phyloP scores from a whole-genome alignment of 2,113 vertebrate genomes.

The Condylura cristata region DNA sequence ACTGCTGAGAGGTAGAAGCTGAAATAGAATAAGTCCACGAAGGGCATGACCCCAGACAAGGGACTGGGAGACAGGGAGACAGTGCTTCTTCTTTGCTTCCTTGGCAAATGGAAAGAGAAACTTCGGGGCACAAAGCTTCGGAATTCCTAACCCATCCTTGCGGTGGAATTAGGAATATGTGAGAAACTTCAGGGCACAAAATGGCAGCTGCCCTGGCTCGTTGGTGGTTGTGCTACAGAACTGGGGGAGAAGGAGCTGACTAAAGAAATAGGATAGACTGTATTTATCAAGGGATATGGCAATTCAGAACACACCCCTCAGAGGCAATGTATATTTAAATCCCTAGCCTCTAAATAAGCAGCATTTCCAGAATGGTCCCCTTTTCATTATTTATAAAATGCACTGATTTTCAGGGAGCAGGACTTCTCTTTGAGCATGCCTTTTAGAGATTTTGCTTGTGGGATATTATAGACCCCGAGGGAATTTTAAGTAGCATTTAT shows the following conservation, averaged over 20 bases:
- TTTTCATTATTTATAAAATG: slow-evolving; percentile 51
- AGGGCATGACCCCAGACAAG: slow-evolving; percentile 35
- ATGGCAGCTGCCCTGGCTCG: slow-evolving; percentile 4
- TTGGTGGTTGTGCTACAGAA: neutral
- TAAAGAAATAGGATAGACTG: neutral
- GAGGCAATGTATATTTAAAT: neutral
- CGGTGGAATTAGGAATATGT: too few species aligned
- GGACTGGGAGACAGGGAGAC: neutral
- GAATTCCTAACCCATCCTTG: too few species aligned
- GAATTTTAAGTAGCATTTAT: slow-evolving; percentile 23
- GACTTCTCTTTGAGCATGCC: neutral
- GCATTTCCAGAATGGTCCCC: neutral
- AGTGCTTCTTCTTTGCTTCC: neutral
- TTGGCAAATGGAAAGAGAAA: slow-evolving; percentile 43
- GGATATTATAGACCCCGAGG: neutral
- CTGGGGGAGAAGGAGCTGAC: neutral
- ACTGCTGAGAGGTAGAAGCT: slow-evolving; percentile 44
- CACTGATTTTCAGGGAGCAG: slow-evolving; percentile 11
- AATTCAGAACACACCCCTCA: neutral
- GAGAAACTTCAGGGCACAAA: slow-evolving; percentile 4
- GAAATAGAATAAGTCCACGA: slow-evolving; percentile 57
- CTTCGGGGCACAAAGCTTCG: neutral
- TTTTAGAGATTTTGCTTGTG: slow-evolving; percentile 28
- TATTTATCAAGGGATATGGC: neutral
- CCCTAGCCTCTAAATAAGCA: neutral